A percentile compares a stretch with the other conserved stretches of the same genome.
These are phyloP conservation scores for Thunnus maccoyii DNA, from an alignment of 2,113 vertebrate genomes.

Conservation along the genomic window DNA sequence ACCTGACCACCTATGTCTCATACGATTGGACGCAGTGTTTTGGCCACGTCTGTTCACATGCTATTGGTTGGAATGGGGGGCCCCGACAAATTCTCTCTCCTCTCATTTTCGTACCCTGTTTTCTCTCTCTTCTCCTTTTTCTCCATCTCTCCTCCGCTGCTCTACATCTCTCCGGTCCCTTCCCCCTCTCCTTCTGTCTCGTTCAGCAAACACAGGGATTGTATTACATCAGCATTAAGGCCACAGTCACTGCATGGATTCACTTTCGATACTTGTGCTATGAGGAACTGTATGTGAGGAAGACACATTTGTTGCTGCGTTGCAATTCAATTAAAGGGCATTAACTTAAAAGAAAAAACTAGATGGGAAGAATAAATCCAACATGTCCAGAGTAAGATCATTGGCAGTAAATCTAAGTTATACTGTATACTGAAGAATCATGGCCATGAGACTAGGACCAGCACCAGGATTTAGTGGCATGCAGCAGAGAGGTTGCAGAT, in stretches of 20 bases:
- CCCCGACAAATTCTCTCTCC: conserved; percentile 27
- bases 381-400: neutral
- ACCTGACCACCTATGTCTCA: conserved; percentile 59
- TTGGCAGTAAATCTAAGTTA: neutral
- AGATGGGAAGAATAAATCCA: too few relatives aligned
- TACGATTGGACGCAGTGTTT: conserved; percentile 63
- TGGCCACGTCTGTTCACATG: conserved; percentile 42
- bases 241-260: conserved; percentile 29
- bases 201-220: conserved; percentile 29
- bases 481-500: too few relatives aligned
- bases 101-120: conserved; percentile 38
- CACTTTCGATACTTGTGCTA: conserved; percentile 22
- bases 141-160: conserved; percentile 2
- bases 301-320: neutral
- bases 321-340: neutral
- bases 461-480: too few relatives aligned
- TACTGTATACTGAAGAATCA: too few relatives aligned
- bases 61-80: conserved; percentile 35
- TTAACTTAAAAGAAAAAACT: neutral
- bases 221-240: conserved; percentile 33
- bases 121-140: neutral
- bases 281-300: conserved; percentile 16
- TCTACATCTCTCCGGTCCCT: neutral
- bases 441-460: too few relatives aligned
- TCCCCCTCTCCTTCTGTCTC: conserved; percentile 31